A percentile compares a stretch with the other conserved stretches of the same genome.
phyloP scores from a whole-genome alignment of 1,140 invertebrate species.

The Pogonomyrmex barbatus region DNA sequence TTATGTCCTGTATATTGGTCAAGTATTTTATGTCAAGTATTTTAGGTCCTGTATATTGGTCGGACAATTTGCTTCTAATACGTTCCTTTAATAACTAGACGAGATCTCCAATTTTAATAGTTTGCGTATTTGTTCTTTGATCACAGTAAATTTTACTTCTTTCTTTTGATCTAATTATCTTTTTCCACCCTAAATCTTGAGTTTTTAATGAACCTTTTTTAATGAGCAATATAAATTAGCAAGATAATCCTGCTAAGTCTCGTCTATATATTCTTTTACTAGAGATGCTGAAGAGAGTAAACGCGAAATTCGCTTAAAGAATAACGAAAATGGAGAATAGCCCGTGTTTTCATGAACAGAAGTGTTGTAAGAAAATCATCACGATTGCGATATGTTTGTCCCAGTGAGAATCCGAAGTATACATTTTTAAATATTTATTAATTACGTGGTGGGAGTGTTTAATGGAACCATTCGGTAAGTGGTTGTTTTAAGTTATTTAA shows the following conservation, averaged over 20 bases:
- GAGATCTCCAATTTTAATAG: not conserved
- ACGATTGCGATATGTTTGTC: slow-evolving; percentile 73
- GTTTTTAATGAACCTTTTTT: too few species aligned
- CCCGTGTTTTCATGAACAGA: slow-evolving; percentile 68
- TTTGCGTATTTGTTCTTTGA: not conserved
- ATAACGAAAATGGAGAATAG: not conserved
- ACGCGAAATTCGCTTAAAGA: not conserved
- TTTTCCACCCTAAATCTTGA: not conserved
- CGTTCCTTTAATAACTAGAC: not conserved
- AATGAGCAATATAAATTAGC: not conserved
- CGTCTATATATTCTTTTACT: not conserved
- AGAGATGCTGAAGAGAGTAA: not conserved
- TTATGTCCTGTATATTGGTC: not conserved
- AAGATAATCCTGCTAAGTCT: not conserved
- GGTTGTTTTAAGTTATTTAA: not conserved
- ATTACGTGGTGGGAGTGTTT: slow-evolving; percentile 70
- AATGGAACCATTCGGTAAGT: slow-evolving; percentile 58
- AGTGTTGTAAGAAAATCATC: slow-evolving; percentile 48
- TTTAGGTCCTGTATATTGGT: not conserved
- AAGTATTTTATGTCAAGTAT: too few species aligned
- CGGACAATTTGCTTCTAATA: not conserved
- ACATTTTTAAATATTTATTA: slow-evolving; percentile 70
- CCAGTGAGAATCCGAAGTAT: slow-evolving; percentile 74
- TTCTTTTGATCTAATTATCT: not conserved
- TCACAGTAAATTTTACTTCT: not conserved